Evolutionary conservation across 2,797 vertebrate genomes (phyloP), one percentile per base, ranked within the genome.

Genomic region (Coluber constrictor): DNA sequence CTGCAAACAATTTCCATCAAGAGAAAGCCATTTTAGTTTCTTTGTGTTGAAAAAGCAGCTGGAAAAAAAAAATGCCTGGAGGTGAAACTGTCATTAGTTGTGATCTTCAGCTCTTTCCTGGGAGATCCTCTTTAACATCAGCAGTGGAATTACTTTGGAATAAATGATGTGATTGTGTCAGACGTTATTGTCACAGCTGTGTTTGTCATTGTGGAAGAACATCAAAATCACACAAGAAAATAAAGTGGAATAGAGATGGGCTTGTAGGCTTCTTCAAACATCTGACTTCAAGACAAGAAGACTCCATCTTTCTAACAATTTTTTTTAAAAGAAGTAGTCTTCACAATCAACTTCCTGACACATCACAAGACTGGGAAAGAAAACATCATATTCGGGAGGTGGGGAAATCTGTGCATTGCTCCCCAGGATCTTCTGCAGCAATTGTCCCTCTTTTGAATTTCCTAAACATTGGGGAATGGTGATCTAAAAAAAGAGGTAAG

Each of bases 111-210:
- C 5, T 25, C 29, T 63, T 90, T 86, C 74, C 51, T 61, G 37
- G 11, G 83, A 86, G 43, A 12, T 43, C 8, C 8, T 51, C 83
- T 89, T 54, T 61, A n/a, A 83, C n/a, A 37, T 86, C 88, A 90
- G 1, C 43, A 9, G 57, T 66, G 25, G 16, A 54, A 90, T 90
- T 43, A 87, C 4, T 66, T 54, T n/a, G 61, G 59, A 89, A 89
- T 89, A 92, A 92, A 47, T 55, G 56, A 90, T 86, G 61, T 90
- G 54, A 89, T 86, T 86, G 23, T 92, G 47, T 25, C 55, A 60
- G 92, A 93, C 87, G 94, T 96, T 95, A 96, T 94, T 93, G 95
- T 96, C 94, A 95, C 96, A 96, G 94, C 92, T 88, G 93, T 95
- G 93, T 94, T 93, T 96, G 96, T 95, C 95, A 95, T 60, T 95